Base-by-base conservation (phyloP, 92 coral and sea anemone species). In the Porites cylindrica region DNA sequence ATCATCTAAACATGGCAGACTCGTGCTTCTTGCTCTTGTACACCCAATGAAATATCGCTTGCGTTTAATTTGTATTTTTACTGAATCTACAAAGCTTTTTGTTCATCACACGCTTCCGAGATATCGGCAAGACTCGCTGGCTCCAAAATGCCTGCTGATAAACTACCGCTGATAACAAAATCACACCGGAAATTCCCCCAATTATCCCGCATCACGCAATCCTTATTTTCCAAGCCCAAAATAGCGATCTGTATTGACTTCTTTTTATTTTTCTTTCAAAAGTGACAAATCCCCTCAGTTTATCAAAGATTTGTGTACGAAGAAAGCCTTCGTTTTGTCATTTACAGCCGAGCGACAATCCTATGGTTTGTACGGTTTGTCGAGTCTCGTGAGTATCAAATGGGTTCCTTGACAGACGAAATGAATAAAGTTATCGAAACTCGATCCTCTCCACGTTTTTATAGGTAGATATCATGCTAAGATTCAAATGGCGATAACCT, bases 121-220 rank as follows among this genome's bases (percentile, higher is more conserved):
- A 74, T 23, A 19, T 83, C 73, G 81, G 87, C 13, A 83, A 61
- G 87, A 73, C 87, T 60, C 52, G 0, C 13, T 61, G 87, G 80
- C 87, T 73, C 87, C 87, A 74, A 74, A 60, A 83, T 51, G 51
- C 87, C 80, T 63, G 87, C 75, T 86, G 90, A 90, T 86, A 90
- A 90, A 86, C 65, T 75, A 52, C 75, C 75, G 23, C 81, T 86
- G 93, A 90, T 90, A 90, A 90, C 90, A 64, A 29, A 50, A 69
- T 20, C 68, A 79, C 70, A 70, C 93, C 83, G 93, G 90, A 90
- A 90, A 68, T 76, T 51, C 85, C 62, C 59, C 75, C 47, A 70
- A 65, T 64, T 26, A 68, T 77, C 38, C 72, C 85, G 70, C 67
- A 86, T 86, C 93, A 90, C 91, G 93, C 93, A 90, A 90, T 18